A percentile compares a stretch with the other conserved stretches of the same genome.
Evolutionary conservation across 2,888 invertebrate genomes (phyloP).

Genomic region (Agapostemon virescens): DNA sequence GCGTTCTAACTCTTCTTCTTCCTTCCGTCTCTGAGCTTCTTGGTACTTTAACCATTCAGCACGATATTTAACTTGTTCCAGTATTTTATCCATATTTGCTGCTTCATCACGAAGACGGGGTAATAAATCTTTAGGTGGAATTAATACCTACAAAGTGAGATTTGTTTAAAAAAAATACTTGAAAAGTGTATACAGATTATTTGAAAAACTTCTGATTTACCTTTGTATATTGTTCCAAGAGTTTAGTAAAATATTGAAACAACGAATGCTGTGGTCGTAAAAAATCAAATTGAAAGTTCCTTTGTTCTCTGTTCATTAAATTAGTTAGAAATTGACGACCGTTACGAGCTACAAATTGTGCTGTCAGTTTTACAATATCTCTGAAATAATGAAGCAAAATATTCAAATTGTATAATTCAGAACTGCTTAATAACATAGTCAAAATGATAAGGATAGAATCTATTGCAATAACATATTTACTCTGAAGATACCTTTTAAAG

Average conservation of each 20-base stretch:
- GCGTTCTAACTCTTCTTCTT: slow-evolving; percentile 96
- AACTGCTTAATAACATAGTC: not conserved
- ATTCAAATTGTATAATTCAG: slow-evolving; percentile 6
- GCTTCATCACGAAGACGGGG: slow-evolving; percentile 90
- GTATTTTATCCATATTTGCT: slow-evolving; percentile 84
- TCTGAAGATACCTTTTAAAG: not conserved
- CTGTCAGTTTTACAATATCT: slow-evolving; percentile 98
- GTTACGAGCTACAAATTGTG: slow-evolving; percentile 99
- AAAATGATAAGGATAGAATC: not conserved
- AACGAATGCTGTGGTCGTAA: slow-evolving; percentile 98
- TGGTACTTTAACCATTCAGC: slow-evolving; percentile 98
- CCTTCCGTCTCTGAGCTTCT: slow-evolving; percentile 94
- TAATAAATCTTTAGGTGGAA: slow-evolving; percentile 96
- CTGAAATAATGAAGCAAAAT: slow-evolving; percentile 80
- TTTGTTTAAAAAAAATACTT: not conserved
- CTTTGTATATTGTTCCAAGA: slow-evolving; percentile 99
- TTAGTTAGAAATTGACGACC: slow-evolving; percentile 98
- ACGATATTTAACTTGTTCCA: slow-evolving; percentile 95
- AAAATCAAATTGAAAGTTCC: slow-evolving; percentile 99
- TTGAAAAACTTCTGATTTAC: slow-evolving; percentile 76
- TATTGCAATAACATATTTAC: not conserved
- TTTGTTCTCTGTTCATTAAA: slow-evolving; percentile 98
- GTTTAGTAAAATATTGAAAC: slow-evolving; percentile 98
- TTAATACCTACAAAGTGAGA: slow-evolving; percentile 84
- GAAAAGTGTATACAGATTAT: not conserved